Conservation (phyloP, 2,888 invertebrate genomes). For the Cheilosia soror region DNA sequence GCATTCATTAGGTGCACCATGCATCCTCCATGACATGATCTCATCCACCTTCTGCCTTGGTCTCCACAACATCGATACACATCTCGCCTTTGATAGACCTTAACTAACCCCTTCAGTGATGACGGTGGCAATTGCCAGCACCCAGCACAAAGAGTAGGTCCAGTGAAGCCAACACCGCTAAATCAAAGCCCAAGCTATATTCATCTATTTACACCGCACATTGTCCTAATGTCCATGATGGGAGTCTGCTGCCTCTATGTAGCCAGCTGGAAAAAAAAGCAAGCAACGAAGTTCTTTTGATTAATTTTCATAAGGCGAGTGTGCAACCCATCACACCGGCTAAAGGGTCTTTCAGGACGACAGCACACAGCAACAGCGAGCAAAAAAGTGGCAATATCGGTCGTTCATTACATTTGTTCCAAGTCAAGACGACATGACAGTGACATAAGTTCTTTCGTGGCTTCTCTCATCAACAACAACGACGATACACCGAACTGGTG, state of each 20-base stretch:
- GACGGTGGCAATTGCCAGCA: conserved; percentile 49
- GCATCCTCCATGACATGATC: conserved; percentile 34
- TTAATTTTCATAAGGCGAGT: conserved; percentile 73
- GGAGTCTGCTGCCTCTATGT: conserved; percentile 27
- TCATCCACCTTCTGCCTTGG: not conserved
- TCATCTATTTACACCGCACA: conserved; percentile 69
- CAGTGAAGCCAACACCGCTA: conserved; percentile 46
- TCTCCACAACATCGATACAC: conserved; percentile 12
- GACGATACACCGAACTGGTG: not conserved
- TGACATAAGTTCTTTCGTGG: conserved; percentile 75
- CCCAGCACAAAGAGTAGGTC: conserved; percentile 5
- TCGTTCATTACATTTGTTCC: conserved; percentile 75
- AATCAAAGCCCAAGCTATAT: conserved; percentile 66
- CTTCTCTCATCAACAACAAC: conserved; percentile 66
- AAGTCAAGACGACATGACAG: conserved; percentile 73
- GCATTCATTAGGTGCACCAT: conserved; percentile 50
- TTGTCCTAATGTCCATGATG: conserved; percentile 67
- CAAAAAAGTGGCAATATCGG: conserved; percentile 70
- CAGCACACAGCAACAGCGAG: conserved; percentile 4
- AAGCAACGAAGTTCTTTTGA: conserved; percentile 58
- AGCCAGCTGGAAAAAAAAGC: conserved; percentile 19
- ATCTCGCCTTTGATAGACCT: conserved; percentile 55
- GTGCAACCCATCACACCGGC: conserved; percentile 58
- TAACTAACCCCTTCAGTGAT: conserved; percentile 34
- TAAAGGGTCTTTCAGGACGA: conserved; percentile 64